phyloP scores from a whole-genome alignment of 2,888 invertebrate genomes.

The Monoplex corrugatus region DNA sequence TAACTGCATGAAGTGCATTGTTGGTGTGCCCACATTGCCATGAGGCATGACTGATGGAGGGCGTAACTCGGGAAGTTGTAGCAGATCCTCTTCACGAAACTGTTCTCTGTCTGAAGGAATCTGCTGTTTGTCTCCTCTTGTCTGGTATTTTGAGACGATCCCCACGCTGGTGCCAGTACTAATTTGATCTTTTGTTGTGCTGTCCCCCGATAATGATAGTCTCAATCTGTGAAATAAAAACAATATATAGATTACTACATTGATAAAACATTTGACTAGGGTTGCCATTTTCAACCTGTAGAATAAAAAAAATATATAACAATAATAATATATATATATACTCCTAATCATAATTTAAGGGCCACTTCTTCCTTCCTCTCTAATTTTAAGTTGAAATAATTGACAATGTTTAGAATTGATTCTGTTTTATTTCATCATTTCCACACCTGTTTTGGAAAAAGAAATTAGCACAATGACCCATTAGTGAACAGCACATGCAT shows the following conservation, averaged over 20 bases:
- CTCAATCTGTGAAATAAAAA: conserved; percentile 36
- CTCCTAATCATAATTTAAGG: too few relatives aligned
- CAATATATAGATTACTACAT: too few relatives aligned
- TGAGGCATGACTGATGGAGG: conserved; percentile 82
- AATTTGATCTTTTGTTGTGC: too few relatives aligned
- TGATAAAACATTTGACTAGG: too few relatives aligned
- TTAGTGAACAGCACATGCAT: too few relatives aligned
- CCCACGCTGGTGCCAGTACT: not conserved
- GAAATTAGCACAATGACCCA: too few relatives aligned
- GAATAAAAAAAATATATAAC: not conserved
- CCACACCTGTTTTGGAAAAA: too few relatives aligned
- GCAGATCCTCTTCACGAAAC: conserved; percentile 74
- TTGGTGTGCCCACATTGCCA: conserved; percentile 85
- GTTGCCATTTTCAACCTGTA: conserved; percentile 28
- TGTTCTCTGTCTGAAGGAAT: conserved; percentile 73
- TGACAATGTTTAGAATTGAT: too few relatives aligned
- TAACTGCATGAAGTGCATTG: conserved; percentile 81
- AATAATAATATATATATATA: not conserved
- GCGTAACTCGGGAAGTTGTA: conserved; percentile 75
- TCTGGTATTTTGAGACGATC: conserved; percentile 60
- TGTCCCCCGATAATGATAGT: not conserved
- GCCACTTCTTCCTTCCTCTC: too few relatives aligned
- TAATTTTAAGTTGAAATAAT: too few relatives aligned
- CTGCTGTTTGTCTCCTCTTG: conserved; percentile 69
- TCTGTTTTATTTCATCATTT: too few relatives aligned